Evolutionary conservation across 2,888 invertebrate species (phyloP), one percentile per base, ranked within the genome.

Genomic region (Yponomeuta sedellus): DNA sequence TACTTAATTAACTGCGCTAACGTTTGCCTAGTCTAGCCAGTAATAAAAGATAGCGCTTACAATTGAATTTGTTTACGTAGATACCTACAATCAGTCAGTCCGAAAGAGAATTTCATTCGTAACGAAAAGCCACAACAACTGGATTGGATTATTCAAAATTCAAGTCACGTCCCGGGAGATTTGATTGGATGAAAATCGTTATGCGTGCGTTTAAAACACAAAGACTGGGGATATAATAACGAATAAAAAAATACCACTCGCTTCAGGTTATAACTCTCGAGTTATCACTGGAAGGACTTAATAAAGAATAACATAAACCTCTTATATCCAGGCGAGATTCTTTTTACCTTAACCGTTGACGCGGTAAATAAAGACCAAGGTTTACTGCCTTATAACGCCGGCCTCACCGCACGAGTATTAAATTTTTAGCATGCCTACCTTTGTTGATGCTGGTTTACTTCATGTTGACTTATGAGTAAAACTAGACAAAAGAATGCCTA

Each of bases 261-360:
- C 25, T 59, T 44, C 22, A 63, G 44, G 71, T 71, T 70, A 75
- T 80, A 78, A 81, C 73, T 75, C 73, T 71, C 68, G 67, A 75
- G 73, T 75, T 74, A 77, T 76, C 77, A 79, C 79, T 78, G 69
- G 74, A 73, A 74, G 76, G 74, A 78, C 73, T 76, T 81, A 81
- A 84, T 83, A 81, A 83, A 83, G 80, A 78, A 79, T 77, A 78
- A 77, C 78, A 82, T 81, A 81, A 82, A 78, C 74, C 69, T 64
- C 71, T 77, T 79, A 80, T 84, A 84, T 81, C 82, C 40, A 44
- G 75, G 72, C 72, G 73, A 78, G 77, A 82, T 81, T 80, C 76
- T 78, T 83, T 75, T 77, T 63, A 76, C 78, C 79, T 82, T 77
- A 78, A 80, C 74, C 74, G 80, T 74, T 72, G 68, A 70, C 66